phyloP scores from a whole-genome alignment of 2,113 vertebrate species.

The Aphelocoma coerulescens region DNA sequence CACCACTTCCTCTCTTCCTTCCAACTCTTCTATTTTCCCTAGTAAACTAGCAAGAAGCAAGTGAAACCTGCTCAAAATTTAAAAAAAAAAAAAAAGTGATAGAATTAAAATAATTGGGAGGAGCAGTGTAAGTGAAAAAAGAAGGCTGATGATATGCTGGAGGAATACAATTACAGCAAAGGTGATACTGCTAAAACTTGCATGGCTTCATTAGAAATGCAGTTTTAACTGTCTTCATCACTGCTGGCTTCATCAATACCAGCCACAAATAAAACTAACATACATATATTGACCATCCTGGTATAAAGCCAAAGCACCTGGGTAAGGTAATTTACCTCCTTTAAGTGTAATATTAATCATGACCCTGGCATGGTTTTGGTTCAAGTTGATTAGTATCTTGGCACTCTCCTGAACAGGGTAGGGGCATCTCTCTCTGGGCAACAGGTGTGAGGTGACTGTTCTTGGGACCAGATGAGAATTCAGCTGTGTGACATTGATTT shows the following conservation, averaged over 20 bases:
- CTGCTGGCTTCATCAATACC: background rate
- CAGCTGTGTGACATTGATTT: accelerated
- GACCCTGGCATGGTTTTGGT: background rate
- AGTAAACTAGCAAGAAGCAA: background rate
- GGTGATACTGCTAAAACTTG: background rate
- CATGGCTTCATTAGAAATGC: background rate
- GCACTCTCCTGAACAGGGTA: background rate
- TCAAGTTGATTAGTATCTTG: background rate
- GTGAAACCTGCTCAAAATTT: background rate
- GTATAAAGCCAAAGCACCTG: background rate
- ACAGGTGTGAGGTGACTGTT: accelerated
- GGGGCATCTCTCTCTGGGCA: background rate
- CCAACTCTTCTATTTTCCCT: background rate
- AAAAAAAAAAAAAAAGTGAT: background rate
- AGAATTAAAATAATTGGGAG: background rate
- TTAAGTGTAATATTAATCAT: background rate
- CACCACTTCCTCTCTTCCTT: background rate
- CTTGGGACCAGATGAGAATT: background rate
- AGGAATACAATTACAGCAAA: background rate
- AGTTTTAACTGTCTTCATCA: background rate
- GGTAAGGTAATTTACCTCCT: background rate
- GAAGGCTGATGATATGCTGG: background rate
- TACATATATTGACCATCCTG: background rate
- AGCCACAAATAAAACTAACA: background rate
- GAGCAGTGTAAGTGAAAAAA: background rate